Evolutionary conservation across 2,888 invertebrate species (phyloP).

Genomic region (Digitonthophagus gazella): DNA sequence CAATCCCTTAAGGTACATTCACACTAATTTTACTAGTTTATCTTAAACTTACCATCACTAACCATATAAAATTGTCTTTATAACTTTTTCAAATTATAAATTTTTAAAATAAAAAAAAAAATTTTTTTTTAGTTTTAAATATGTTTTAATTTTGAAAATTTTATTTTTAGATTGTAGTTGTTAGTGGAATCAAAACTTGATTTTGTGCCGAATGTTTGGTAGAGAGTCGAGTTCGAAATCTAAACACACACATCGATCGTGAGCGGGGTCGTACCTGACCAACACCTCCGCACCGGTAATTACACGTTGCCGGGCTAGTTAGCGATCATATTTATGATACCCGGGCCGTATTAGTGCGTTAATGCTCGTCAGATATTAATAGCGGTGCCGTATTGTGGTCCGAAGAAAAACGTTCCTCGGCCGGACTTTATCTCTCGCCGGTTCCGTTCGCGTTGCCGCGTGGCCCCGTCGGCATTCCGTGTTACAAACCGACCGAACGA

Average conservation of each 20-base stretch:
- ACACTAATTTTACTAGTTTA: neutral
- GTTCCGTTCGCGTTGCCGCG: conserved; percentile 1
- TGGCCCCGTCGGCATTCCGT: conserved; percentile 12
- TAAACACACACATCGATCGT: conserved; percentile 38
- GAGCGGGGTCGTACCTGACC: conserved; percentile 35
- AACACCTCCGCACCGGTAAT: conserved; percentile 42
- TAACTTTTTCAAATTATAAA: no score
- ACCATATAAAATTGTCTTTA: no score
- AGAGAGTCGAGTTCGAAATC: conserved; percentile 21
- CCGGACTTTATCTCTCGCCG: conserved; percentile 2
- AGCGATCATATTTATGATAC: conserved; percentile 43
- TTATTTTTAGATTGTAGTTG: neutral
- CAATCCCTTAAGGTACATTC: neutral
- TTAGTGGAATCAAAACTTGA: no score
- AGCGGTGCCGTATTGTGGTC: conserved; percentile 33
- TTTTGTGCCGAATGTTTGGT: conserved; percentile 19
- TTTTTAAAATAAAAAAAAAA: no score
- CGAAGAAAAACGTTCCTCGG: conserved; percentile 16
- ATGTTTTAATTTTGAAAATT: no score
- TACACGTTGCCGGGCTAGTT: conserved; percentile 41
- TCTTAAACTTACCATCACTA: no score
- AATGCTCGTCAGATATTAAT: conserved; percentile 43
- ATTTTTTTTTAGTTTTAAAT: no score
- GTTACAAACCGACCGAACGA: neutral
- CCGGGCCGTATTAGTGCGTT: conserved; percentile 45